These are phyloP conservation scores for Ranitomeya imitator DNA, from an alignment of 2,113 vertebrate species.

Conservation along the genomic window DNA sequence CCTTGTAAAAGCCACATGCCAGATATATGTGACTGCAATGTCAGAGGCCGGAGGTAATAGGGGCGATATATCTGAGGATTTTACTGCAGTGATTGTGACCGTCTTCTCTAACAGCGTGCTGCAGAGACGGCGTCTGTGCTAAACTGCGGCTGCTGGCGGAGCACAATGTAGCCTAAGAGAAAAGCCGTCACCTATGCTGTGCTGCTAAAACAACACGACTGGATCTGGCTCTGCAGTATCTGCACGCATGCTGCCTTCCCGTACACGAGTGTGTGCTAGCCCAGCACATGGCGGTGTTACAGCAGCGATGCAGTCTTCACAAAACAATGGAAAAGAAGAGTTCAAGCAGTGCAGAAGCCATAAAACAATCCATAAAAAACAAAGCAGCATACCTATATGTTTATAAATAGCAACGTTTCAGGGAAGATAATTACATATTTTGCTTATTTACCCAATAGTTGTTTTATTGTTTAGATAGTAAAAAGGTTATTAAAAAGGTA, in stretches of 20 bases:
- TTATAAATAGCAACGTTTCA: too few relatives aligned
- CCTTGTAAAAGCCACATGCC: neutral
- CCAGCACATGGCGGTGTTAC: neutral
- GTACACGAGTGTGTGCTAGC: neutral
- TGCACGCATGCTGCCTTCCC: neutral
- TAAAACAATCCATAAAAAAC: neutral
- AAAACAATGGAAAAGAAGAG: neutral
- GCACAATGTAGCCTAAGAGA: slow-evolving; percentile 4
- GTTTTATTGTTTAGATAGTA: too few relatives aligned
- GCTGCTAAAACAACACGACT: neutral
- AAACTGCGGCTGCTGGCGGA: slow-evolving; percentile 9
- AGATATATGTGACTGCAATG: neutral
- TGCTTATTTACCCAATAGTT: too few relatives aligned
- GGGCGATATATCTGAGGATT: neutral
- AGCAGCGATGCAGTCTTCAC: neutral
- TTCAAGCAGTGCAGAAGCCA: neutral
- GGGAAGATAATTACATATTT: too few relatives aligned
- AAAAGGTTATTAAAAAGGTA: too few relatives aligned
- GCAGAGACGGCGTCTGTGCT: neutral
- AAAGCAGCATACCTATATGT: neutral
- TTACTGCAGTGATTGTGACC: slow-evolving; percentile 35
- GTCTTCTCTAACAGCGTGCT: neutral
- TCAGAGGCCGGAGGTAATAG: neutral
- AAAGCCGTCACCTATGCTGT: neutral
- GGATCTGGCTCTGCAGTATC: neutral